phyloP scores from a whole-genome alignment of 2,888 invertebrate genomes.

The Phengaris arion region DNA sequence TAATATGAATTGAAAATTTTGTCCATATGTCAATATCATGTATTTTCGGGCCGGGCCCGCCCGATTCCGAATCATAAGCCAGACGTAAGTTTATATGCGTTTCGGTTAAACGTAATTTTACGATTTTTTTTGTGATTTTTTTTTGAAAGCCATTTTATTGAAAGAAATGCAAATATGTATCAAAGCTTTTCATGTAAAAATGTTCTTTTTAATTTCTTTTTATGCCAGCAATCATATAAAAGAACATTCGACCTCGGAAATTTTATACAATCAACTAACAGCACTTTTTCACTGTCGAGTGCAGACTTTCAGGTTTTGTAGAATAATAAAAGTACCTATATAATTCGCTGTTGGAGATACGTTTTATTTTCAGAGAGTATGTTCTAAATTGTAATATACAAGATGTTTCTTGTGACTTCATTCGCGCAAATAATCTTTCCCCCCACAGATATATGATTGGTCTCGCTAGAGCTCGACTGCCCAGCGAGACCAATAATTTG shows the following conservation, averaged over 20 bases:
- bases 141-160: not conserved
- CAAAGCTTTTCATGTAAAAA: constrained; percentile 7
- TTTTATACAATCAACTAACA: constrained; percentile 10
- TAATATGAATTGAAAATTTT: no score
- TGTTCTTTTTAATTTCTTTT: not conserved
- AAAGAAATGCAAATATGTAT: not conserved
- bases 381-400: not conserved
- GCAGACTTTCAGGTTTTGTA: not conserved
- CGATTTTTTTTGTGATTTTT: no score
- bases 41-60: no score
- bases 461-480: no score
- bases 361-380: not conserved
- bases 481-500: no score
- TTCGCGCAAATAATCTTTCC: no score
- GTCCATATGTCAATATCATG: no score
- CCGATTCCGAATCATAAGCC: no score
- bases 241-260: not conserved
- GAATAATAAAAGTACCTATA: not conserved
- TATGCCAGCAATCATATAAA: not conserved
- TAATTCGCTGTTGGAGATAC: not conserved
- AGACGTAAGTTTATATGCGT: no score
- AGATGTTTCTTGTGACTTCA: no score
- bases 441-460: no score
- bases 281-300: not conserved
- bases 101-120: no score